These are phyloP conservation scores for Crypturellus tataupa DNA, from an alignment of 2,797 vertebrate species.

Conservation along the genomic window DNA sequence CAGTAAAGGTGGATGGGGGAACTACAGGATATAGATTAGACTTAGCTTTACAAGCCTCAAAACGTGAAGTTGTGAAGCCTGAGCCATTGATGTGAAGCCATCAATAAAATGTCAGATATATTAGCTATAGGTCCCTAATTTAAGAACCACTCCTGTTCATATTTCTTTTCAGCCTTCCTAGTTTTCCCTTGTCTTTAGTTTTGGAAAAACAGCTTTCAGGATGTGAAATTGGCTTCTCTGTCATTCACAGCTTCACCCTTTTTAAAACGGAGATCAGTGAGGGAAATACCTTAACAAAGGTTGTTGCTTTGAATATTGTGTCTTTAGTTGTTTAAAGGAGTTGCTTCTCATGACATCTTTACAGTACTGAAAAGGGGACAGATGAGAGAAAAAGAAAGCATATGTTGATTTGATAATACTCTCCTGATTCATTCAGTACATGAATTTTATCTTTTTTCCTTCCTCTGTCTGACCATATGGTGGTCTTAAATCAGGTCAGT, in stretches of 20 bases:
- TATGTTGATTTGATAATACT: neutral
- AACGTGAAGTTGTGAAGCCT: neutral
- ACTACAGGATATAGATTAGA: neutral
- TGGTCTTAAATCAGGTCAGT: neutral
- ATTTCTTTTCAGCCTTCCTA: neutral
- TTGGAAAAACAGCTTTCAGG: neutral
- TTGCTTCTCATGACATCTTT: neutral
- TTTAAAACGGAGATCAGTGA: neutral
- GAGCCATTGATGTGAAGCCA: neutral
- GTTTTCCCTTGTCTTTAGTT: neutral
- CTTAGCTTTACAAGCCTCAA: neutral
- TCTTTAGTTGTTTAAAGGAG: neutral
- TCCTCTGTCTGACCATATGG: neutral
- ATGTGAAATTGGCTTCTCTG: neutral
- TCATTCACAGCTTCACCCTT: neutral
- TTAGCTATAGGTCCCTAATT: neutral
- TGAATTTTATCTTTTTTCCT: neutral
- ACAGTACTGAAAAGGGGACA: neutral
- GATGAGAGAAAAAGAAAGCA: neutral
- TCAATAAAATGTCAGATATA: neutral
- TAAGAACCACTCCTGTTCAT: neutral
- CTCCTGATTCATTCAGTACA: neutral
- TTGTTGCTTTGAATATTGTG: neutral
- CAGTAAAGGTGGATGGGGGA: neutral
- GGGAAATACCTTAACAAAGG: neutral